These are phyloP conservation scores for Cheilosia scutellata DNA, from an alignment of 2,888 invertebrate genomes.

Conservation along the genomic window DNA sequence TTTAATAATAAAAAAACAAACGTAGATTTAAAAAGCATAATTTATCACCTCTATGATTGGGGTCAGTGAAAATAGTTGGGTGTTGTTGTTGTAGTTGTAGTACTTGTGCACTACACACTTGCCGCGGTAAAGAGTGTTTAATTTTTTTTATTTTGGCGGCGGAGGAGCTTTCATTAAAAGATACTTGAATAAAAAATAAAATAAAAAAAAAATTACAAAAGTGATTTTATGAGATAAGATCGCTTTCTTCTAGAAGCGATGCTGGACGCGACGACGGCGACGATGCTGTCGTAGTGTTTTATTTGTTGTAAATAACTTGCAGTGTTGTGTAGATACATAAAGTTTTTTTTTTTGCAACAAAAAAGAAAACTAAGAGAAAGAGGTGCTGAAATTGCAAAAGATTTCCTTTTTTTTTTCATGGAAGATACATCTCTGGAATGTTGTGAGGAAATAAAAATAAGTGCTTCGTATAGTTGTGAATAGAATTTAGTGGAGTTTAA, in stretches of 20 bases:
- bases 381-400: conserved; percentile 20
- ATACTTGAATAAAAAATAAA: conserved; percentile 36
- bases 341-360: conserved; percentile 6
- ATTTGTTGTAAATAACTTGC: conserved; percentile 30
- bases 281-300: conserved; percentile 12
- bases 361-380: conserved; percentile 12
- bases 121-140: conserved; percentile 12
- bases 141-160: conserved; percentile 25
- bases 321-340: conserved; percentile 2
- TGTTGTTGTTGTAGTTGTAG: conserved; percentile 19
- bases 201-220: conserved; percentile 1
- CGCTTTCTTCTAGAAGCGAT: conserved; percentile 63
- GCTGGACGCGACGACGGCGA: conserved; percentile 27
- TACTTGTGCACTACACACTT: conserved; percentile 2
- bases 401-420: conserved; percentile 4
- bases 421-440: neutral
- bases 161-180: conserved; percentile 37
- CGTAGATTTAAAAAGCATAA: conserved; percentile 56
- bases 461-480: neutral
- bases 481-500: conserved; percentile 14
- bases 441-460: neutral
- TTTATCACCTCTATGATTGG: conserved; percentile 78
- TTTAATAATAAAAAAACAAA: conserved; percentile 30
- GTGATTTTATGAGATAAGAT: conserved; percentile 56
- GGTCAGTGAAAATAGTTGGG: conserved; percentile 83